Evolutionary conservation across 1,140 invertebrate genomes (phyloP), one percentile per base, ranked within the genome.

Genomic region (Parasteatoda tepidariorum): DNA sequence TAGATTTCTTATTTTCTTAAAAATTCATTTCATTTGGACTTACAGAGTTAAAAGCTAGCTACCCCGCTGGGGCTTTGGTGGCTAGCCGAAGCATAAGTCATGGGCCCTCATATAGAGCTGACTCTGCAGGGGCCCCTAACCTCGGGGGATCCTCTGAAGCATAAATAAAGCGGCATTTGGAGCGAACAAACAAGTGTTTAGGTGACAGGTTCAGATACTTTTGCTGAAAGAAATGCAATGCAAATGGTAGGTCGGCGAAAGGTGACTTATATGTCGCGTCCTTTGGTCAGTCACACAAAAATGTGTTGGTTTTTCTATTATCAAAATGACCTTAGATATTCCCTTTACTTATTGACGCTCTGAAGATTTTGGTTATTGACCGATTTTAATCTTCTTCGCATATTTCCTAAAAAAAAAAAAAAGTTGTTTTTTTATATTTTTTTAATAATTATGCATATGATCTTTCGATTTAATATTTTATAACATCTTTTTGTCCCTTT

Each of bases 81-180:
- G n/a, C n/a, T 26, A 71, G 55, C 24, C 48, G 28, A 6, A 11
- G 11, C 30, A 71, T 55, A 55, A 71, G 38, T 71, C 68, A 55
- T 33, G 54, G 38, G 48, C 24, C 48, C 30, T 48, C 68, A 26
- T 33, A 13, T 38, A 13, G 33, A 4, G 66, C 7, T 18, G 9
- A 5, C 38, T 22, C 66, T 24, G 66, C 66, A 41, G 66, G 66
- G 5, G 13, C 0, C 22, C 34, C 18, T 3, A 48, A 31, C n/a
- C 22, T 38, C 33, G n/a, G 33, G 26, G 66, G 28, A 15, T 33
- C 18, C 26, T 13, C 41, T 24, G 15, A 71, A 15, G 68, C 26
- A 71, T 71, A 71, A 71, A 71, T 71, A 71, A 71, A 55, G 41
- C 38, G 68, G 54, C 57, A 55, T 28, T 9, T 26, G 54, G 54